phyloP scores from a whole-genome alignment of 1,140 invertebrate species.

The Cataglyphis hispanica region DNA sequence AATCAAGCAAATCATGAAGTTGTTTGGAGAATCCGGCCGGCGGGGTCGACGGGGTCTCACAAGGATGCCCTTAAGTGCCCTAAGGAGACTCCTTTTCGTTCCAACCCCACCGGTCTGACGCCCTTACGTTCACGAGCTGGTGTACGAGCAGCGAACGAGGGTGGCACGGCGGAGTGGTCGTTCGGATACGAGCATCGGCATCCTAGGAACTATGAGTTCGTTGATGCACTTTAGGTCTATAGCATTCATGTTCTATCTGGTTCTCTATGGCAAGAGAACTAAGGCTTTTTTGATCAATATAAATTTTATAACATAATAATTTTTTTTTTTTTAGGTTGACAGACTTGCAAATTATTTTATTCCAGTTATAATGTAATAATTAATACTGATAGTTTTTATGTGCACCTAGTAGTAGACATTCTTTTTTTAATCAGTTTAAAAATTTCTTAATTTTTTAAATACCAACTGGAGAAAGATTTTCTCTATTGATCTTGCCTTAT shows the following conservation, averaged over 20 bases:
- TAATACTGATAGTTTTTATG: too few species aligned
- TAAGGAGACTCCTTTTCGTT: constrained; percentile 84
- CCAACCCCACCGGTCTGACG: constrained; percentile 79
- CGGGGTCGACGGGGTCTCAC: constrained; percentile 76
- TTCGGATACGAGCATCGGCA: constrained; percentile 74
- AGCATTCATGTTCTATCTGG: constrained; percentile 6
- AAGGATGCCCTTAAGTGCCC: constrained; percentile 83
- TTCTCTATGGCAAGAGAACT: neutral
- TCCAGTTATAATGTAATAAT: neutral
- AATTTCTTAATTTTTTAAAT: too few species aligned
- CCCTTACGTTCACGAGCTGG: constrained; percentile 79
- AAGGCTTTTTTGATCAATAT: neutral
- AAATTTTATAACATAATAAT: neutral
- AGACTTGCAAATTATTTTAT: neutral
- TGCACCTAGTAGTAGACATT: too few species aligned
- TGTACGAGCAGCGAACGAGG: constrained; percentile 76
- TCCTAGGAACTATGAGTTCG: constrained; percentile 66
- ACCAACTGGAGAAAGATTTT: too few species aligned
- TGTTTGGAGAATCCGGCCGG: constrained; percentile 76
- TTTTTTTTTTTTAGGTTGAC: neutral
- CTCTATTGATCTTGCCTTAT: too few species aligned
- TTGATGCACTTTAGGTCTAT: constrained; percentile 21
- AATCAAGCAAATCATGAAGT: constrained; percentile 84
- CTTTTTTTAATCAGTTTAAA: too few species aligned
- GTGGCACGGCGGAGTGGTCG: constrained; percentile 69